phyloP scores from a whole-genome alignment of 2,888 invertebrate genomes.

The Agrilus cyanescens region DNA sequence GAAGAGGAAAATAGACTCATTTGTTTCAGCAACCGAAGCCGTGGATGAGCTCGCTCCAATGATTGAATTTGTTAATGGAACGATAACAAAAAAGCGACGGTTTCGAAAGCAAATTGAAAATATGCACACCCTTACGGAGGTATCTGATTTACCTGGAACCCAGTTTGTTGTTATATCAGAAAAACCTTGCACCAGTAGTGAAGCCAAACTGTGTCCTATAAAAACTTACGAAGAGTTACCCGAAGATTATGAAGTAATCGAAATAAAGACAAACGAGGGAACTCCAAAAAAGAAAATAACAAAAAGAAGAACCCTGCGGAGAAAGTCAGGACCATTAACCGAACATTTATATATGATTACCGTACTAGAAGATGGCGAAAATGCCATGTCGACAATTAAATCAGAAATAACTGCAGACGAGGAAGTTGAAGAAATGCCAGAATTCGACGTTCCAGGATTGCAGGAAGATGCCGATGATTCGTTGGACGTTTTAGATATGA shows the following conservation, averaged over 20 bases:
- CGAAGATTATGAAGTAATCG: constrained; percentile 31
- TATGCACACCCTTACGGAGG: constrained; percentile 23
- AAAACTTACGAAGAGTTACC: constrained; percentile 20
- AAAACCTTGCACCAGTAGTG: too few species aligned
- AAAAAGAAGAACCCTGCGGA: constrained; percentile 18
- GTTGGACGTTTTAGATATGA: constrained; percentile 24
- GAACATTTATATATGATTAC: constrained; percentile 22
- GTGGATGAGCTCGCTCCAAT: too few species aligned
- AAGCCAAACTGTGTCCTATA: too few species aligned
- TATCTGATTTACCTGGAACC: background rate
- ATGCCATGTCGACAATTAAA: constrained; percentile 26
- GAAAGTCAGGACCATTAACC: constrained; percentile 18
- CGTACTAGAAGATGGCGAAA: constrained; percentile 25
- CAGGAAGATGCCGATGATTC: constrained; percentile 26
- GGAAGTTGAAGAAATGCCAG: constrained; percentile 13
- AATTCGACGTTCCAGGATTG: constrained; percentile 25
- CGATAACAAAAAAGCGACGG: constrained; percentile 20
- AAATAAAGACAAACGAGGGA: constrained; percentile 32
- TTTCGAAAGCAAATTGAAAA: constrained; percentile 17
- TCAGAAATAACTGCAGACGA: constrained; percentile 12
- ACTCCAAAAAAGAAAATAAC: constrained; percentile 30
- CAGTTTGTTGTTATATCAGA: too few species aligned
- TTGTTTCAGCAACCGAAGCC: too few species aligned
- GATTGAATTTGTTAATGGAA: constrained; percentile 6
- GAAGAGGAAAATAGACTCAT: too few species aligned